Base-by-base conservation (phyloP, 1,140 invertebrate species). In the Pachyrhynchus sulphureomaculatus region DNA sequence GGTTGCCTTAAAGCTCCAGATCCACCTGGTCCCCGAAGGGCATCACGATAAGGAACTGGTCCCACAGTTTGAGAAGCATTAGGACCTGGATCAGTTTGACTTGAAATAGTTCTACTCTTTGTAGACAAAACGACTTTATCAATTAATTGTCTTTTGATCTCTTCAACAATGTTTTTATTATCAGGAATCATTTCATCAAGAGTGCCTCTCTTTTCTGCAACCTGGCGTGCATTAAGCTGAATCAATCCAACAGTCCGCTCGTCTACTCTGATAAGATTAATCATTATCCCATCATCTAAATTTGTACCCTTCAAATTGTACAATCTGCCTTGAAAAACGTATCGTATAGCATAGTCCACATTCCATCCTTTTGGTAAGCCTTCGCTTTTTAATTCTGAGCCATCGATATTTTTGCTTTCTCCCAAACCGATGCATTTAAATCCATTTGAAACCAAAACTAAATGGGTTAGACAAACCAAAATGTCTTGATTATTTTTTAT, bases 341-440 rank as follows among this genome's bases (percentile, higher is more conserved):
- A 91, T 64, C 88, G 81, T 6, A 90, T 68, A 1, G 83, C 77
- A 72, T 88, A 89, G 36, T 77, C 75, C 21, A 81, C 78, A 74
- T 86, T 90, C 89, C 89, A 91, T 52, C 76, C 80, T 47, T 82
- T 77, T 4, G 89, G 88, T 15, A 92, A 73, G 10, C 86, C 65
- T 76, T 92, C 89, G 59, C 79, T 82, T 59, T 83, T 84, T 26
- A 72, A 72, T 70, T 89, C 86, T 62, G 80, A 78, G 20, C 81
- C 79, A 48, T 83, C 75, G 17, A 87, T 74, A 15, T 78, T 81
- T 77, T 84, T 85, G 82, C 89, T 71, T 71, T 91, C 87, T 2
- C 88, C 88, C 33, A 87, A 74, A 39, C 89, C 89, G 61, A 90
- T 80, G 67, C 86, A 90, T 58, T 81, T 82, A 64, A 88, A 90